Percentiles rank a stretch among this genome's conserved stretches.
Evolutionary conservation across 2,797 vertebrate genomes (phyloP).

Genomic region (Sebastes oblongus): DNA sequence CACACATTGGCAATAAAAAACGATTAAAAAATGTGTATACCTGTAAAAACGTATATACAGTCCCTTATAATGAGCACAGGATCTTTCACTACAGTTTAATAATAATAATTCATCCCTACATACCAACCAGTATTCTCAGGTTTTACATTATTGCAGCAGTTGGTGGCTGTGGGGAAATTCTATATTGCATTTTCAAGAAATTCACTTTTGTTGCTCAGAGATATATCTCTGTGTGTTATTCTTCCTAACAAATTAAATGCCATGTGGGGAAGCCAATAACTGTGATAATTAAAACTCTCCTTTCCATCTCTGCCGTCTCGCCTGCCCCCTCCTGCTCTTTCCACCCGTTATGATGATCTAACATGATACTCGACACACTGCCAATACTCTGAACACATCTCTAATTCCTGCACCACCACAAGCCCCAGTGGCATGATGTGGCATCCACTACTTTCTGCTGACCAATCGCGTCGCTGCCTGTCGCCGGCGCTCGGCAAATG

Average conservation of each 20-base stretch:
- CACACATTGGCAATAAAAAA: too few relatives aligned
- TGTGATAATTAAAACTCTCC: conserved; percentile 41
- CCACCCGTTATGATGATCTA: conserved; percentile 37
- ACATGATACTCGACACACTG: conserved; percentile 20
- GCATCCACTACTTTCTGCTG: conserved; percentile 39
- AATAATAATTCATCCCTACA: too few relatives aligned
- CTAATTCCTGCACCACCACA: conserved; percentile 63
- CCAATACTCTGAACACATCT: conserved; percentile 39
- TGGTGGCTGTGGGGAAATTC: conserved; percentile 1
- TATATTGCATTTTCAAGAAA: conserved; percentile 14
- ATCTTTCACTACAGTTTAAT: neutral
- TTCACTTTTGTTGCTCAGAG: conserved; percentile 6
- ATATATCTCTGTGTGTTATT: conserved; percentile 10
- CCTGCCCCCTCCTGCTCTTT: conserved; percentile 17
- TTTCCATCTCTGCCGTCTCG: conserved; percentile 28
- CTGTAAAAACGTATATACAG: too few relatives aligned
- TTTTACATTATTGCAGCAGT: conserved; percentile 5
- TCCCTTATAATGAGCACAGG: neutral
- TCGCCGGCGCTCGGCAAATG: conserved; percentile 62
- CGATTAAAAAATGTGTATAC: too few relatives aligned
- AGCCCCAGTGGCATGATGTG: conserved; percentile 51
- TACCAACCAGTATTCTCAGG: neutral
- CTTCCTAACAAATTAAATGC: conserved; percentile 26
- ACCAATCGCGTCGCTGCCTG: conserved; percentile 67
- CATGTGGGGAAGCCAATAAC: conserved; percentile 32